Base-by-base conservation (phyloP, 2,888 invertebrate genomes). In the Oscheius sp. region DNA sequence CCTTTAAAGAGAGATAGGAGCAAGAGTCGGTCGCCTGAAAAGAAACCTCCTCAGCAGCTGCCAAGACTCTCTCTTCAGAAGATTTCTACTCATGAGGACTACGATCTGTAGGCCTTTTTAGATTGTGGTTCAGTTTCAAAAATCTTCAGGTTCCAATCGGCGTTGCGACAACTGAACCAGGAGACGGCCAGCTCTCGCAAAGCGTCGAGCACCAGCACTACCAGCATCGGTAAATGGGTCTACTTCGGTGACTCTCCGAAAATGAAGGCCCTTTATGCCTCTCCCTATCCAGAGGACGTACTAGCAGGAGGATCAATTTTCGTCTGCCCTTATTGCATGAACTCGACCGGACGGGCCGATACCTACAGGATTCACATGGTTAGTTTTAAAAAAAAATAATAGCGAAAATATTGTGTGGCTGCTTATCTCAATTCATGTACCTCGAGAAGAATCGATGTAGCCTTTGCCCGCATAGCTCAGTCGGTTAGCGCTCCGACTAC, bases 291-390 rank as follows among this genome's bases (percentile, higher is more conserved):
- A 29, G 81, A 79, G 21, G 77, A 79, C 2, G 75, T 83, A 11
- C 48, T 68, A 2, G 72, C 72, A 1, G 74, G 82, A 0, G 65
- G 77, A 2, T 32, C 62, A 21, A 76, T 85, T 35, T 84, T 73
- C 72, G 73, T 80, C 7, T 85, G 85, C 75, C 80, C 80, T 60
- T 82, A 82, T 48, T 86, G 86, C 62, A 75, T 85, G 10, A 65
- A 75, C 21, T 70, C 80, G 11, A 77, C 74, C 10, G 10, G 13
- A 29, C 74, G 79, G 11, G n/a, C 59, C 1, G 53, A 73, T 32
- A 58, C 48, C 21, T 81, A 78, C 70, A 51, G 70, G 42, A 82
- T 79, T 60, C 84, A 84, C 68, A 37, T 68, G 74, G 84, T 84
- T 37, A 35, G 77, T 59, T 21, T 11, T 53, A 21, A 21, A 21